A percentile compares a stretch with the other conserved stretches of the same genome.
Evolutionary conservation across 2,797 vertebrate genomes (phyloP).

Genomic region (Bovichtus diacanthus): DNA sequence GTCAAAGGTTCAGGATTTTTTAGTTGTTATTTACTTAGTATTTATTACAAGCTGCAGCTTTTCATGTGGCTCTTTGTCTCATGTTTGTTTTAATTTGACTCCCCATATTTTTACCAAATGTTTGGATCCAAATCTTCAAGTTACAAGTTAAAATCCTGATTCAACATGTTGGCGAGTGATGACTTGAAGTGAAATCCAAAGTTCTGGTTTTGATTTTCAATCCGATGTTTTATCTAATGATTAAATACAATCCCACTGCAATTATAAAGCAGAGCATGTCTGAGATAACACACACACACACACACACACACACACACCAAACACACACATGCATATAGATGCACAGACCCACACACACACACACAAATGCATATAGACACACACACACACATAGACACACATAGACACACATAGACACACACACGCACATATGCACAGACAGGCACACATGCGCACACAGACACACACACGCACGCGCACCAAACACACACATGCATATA

Average conservation of each 20-base stretch:
- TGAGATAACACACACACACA: neutral
- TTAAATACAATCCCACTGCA: conserved; percentile 17
- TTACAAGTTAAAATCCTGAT: conserved; percentile 52
- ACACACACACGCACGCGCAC: too few species aligned
- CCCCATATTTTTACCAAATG: conserved; percentile 58
- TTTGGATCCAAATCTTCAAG: conserved; percentile 39
- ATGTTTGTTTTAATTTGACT: conserved; percentile 49
- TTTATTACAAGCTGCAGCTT: conserved; percentile 20
- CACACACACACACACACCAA: neutral
- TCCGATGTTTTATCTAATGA: neutral
- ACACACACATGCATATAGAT: too few species aligned
- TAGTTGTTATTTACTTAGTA: conserved; percentile 1
- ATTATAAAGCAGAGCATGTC: neutral
- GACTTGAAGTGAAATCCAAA: conserved; percentile 11
- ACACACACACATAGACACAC: neutral
- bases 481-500: too few species aligned
- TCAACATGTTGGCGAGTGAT: conserved; percentile 27
- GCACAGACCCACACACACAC: too few species aligned
- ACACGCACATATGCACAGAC: too few species aligned
- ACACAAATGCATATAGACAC: too few species aligned
- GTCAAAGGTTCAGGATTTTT: conserved; percentile 40
- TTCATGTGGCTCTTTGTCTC: conserved; percentile 33
- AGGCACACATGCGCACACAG: too few species aligned
- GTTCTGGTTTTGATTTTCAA: conserved; percentile 47
- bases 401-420: too few species aligned